Evolutionary conservation across 2,888 invertebrate genomes (phyloP).

Genomic region (Drosophila hamatofila): DNA sequence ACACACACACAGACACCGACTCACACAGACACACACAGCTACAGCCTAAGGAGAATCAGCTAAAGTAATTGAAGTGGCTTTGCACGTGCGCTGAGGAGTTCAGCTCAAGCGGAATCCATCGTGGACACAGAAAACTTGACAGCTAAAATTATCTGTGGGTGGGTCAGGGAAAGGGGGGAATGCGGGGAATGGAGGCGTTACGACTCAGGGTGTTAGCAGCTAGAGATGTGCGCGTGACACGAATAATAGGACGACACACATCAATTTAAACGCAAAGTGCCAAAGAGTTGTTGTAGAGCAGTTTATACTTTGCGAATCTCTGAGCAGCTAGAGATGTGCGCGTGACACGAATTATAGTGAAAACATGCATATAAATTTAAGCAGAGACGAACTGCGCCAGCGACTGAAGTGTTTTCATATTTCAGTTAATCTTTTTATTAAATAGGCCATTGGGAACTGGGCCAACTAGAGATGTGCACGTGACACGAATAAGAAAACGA

Average conservation of each 20-base stretch:
- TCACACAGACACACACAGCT: constrained; percentile 15
- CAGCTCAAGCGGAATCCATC: constrained; percentile 4
- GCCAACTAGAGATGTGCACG: background rate
- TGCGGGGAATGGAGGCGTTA: background rate
- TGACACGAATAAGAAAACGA: background rate
- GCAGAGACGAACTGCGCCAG: background rate
- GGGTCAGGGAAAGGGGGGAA: background rate
- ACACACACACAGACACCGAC: constrained; percentile 6
- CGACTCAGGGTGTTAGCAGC: background rate
- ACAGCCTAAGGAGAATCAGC: constrained; percentile 17
- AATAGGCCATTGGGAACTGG: background rate
- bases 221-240: constrained; percentile 16
- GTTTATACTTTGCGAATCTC: background rate
- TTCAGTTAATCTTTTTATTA: background rate
- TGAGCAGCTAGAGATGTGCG: background rate
- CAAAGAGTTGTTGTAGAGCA: background rate
- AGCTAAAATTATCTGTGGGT: constrained; percentile 23
- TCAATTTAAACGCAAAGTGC: background rate
- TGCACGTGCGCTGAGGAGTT: constrained; percentile 54
- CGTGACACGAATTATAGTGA: background rate
- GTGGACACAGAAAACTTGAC: constrained; percentile 26
- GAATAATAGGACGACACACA: background rate
- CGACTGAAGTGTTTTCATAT: background rate
- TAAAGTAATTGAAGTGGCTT: constrained; percentile 58
- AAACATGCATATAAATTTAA: background rate